Evolutionary conservation across 2,113 vertebrate species (phyloP).

Genomic region (Rhadina sibilatrix): DNA sequence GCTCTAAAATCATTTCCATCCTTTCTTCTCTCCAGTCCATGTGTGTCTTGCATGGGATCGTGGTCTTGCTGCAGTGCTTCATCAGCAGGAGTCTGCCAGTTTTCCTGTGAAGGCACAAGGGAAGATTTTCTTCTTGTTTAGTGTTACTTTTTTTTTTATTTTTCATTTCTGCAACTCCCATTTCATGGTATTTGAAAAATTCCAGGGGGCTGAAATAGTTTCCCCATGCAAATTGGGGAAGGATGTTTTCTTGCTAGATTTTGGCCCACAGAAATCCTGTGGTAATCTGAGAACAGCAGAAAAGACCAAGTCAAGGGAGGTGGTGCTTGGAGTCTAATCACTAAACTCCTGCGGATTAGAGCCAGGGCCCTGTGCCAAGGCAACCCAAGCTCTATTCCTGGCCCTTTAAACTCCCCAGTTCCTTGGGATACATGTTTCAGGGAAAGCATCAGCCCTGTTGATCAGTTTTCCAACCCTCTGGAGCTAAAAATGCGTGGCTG

Average conservation of each 20-base stretch:
- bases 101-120: not conserved
- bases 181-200: not conserved
- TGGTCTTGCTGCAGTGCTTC: not conserved
- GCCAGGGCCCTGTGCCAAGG: not conserved
- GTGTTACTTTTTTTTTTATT: rapidly evolving
- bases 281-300: slow-evolving; percentile 22
- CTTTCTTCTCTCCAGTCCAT: not conserved
- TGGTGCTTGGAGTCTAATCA: slow-evolving; percentile 46
- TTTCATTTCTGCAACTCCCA: not conserved
- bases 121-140: not conserved
- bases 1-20: not conserved
- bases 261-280: not conserved
- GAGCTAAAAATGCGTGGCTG: not conserved
- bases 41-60: not conserved
- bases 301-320: slow-evolving; percentile 46
- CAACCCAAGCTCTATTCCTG: slow-evolving; percentile 31
- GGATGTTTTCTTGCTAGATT: not conserved
- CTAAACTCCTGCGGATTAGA: slow-evolving; percentile 22
- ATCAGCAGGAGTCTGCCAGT: not conserved
- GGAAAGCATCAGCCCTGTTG: not conserved
- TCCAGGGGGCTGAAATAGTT: not conserved
- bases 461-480: not conserved
- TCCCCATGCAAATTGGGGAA: not conserved
- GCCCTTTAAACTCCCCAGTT: slow-evolving; percentile 6
- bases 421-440: not conserved